A percentile compares a stretch with the other conserved stretches of the same genome.
These are phyloP conservation scores for Lamellibrachia luymesi DNA, from an alignment of 1,140 invertebrate species.

Conservation along the genomic window DNA sequence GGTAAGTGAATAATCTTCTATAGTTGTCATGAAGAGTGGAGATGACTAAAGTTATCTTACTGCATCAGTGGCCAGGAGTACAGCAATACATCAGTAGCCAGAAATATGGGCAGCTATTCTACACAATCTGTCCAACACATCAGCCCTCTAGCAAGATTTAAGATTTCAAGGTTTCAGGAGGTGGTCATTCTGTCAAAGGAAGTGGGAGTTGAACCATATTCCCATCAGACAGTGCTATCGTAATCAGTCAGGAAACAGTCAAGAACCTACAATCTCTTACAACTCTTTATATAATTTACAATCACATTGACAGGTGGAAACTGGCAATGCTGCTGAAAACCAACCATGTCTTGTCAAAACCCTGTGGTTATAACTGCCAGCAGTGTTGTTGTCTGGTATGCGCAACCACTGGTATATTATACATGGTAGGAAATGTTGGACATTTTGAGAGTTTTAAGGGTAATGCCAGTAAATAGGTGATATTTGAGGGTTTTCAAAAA, in stretches of 20 bases:
- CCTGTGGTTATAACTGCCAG: too few relatives aligned
- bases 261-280: background rate
- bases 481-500: too few relatives aligned
- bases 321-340: background rate
- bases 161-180: background rate
- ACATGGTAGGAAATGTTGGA: too few relatives aligned
- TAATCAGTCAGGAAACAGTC: background rate
- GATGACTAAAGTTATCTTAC: background rate
- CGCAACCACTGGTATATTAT: too few relatives aligned
- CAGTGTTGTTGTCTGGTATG: too few relatives aligned
- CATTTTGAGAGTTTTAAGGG: too few relatives aligned
- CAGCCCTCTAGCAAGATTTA: background rate
- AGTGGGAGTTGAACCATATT: background rate
- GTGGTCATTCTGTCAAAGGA: background rate
- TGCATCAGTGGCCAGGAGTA: background rate
- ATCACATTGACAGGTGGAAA: background rate
- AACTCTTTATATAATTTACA: background rate
- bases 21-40: background rate
- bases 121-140: background rate
- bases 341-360: too few relatives aligned
- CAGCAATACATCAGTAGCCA: background rate
- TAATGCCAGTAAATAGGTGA: too few relatives aligned
- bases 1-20: background rate
- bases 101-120: background rate
- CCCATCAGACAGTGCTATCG: background rate